Evolutionary conservation across 2,113 vertebrate species (phyloP).

Genomic region (Axis porcinus): DNA sequence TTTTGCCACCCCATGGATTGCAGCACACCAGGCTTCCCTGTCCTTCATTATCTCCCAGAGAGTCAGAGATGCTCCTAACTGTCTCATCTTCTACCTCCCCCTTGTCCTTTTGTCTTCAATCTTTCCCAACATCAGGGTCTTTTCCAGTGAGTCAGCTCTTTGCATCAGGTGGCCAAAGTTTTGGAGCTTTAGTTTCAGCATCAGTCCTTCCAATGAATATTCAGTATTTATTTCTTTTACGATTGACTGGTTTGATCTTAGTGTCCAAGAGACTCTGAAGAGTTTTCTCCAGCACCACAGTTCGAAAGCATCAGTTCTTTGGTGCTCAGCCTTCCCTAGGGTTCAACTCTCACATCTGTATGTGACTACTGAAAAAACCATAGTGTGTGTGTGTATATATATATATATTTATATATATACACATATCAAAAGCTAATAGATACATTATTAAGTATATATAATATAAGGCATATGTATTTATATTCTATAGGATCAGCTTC

Average conservation of each 20-base stretch:
- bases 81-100: neutral
- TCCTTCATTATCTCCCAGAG: neutral
- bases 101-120: neutral
- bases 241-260: neutral
- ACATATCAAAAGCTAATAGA: neutral
- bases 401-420: rapidly evolving
- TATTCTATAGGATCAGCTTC: neutral
- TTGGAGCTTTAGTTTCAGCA: neutral
- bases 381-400: rapidly evolving
- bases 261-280: neutral
- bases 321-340: neutral
- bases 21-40: neutral
- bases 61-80: neutral
- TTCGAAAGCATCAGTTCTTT: neutral
- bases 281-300: neutral
- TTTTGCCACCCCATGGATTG: neutral
- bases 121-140: neutral
- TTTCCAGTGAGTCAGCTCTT: neutral
- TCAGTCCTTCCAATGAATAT: neutral
- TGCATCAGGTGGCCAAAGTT: neutral
- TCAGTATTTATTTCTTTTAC: neutral
- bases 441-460: neutral
- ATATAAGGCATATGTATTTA: no score
- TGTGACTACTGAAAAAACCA: neutral
- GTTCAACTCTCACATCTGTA: neutral